phyloP scores from a whole-genome alignment of 2,113 vertebrate genomes.

The Excalfactoria chinensis region DNA sequence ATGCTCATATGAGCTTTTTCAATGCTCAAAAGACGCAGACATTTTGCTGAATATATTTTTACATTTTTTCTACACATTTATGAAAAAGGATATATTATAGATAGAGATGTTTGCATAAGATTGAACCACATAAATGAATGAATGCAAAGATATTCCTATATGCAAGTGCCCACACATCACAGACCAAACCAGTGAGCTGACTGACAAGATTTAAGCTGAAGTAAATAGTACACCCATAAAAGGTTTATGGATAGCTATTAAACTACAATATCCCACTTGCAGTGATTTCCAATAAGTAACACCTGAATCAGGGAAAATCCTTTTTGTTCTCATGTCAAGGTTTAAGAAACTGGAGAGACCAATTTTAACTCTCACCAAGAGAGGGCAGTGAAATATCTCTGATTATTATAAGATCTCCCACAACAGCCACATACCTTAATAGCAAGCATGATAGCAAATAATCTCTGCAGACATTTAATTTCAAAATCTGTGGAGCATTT shows the following conservation, averaged over 20 bases:
- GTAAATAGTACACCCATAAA: neutral
- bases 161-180: neutral
- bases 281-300: neutral
- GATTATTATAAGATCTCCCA: neutral
- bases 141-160: neutral
- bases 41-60: neutral
- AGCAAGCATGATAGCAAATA: neutral
- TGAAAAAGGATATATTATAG: neutral
- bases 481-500: conserved; percentile 31
- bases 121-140: neutral
- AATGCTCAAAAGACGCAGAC: neutral
- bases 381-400: conserved; percentile 67
- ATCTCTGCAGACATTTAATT: conserved; percentile 34
- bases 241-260: neutral
- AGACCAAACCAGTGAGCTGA: neutral
- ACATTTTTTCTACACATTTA: neutral
- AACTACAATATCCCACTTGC: neutral
- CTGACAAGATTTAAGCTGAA: neutral
- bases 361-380: conserved; percentile 54
- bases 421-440: neutral
- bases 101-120: neutral
- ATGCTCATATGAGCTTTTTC: neutral
- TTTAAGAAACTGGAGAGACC: neutral
- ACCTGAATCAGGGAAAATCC: neutral
- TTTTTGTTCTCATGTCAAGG: neutral